Conservation (phyloP, 2,888 invertebrate species). For the Harpalus rufipes region DNA sequence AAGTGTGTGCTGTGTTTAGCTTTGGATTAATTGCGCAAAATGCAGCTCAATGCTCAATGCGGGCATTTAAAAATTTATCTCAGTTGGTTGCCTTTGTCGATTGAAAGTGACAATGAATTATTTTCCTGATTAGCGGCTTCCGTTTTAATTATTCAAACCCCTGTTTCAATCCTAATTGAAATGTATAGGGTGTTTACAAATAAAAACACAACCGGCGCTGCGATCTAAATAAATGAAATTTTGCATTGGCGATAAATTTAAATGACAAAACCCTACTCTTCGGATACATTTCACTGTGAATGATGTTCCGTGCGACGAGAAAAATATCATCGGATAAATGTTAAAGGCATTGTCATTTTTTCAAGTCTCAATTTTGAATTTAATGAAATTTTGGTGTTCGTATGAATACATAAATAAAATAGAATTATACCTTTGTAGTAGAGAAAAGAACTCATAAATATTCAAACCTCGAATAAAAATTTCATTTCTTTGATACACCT, state of each 20-base stretch:
- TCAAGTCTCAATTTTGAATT: conserved; percentile 33
- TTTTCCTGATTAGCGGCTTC: conserved; percentile 65
- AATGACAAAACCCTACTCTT: conserved; percentile 23
- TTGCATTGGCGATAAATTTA: conserved; percentile 52
- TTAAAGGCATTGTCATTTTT: conserved; percentile 15
- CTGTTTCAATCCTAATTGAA: conserved; percentile 59
- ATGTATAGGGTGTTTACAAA: conserved; percentile 59
- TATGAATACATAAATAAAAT: conserved; percentile 27
- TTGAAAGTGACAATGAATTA: conserved; percentile 66
- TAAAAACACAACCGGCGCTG: conserved; percentile 29
- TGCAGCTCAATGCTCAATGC: conserved; percentile 26
- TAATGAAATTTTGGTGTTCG: conserved; percentile 28
- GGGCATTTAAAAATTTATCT: conserved; percentile 47
- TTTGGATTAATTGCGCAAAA: conserved; percentile 23
- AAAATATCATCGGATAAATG: conserved; percentile 14
- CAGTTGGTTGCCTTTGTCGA: conserved; percentile 56
- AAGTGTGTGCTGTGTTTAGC: neutral
- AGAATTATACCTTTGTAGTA: conserved; percentile 4
- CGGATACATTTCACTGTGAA: conserved; percentile 20
- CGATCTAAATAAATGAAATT: conserved; percentile 54
- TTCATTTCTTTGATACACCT: conserved; percentile 2
- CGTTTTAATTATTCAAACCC: conserved; percentile 62
- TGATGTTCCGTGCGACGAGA: neutral
- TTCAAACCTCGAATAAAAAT: conserved; percentile 22
- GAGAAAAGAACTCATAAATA: conserved; percentile 17